phyloP scores from a whole-genome alignment of 53 echinoderm and acorn worm genomes.

The Zoroaster sp. region DNA sequence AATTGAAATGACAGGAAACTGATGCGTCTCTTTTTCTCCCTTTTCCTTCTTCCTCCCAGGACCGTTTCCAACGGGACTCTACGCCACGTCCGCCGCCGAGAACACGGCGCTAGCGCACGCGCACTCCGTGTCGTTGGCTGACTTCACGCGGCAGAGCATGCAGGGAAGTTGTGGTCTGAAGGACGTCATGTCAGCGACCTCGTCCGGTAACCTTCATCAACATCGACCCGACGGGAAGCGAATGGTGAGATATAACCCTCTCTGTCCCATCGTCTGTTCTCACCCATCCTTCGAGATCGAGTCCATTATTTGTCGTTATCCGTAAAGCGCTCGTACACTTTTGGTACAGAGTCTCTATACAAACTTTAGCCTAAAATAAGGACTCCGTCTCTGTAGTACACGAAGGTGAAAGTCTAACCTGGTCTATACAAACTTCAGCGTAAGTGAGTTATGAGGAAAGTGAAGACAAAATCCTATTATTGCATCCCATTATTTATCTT shows the following conservation, averaged over 20 bases:
- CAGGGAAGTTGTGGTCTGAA: conserved; percentile 29
- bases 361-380: too few species aligned
- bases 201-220: conserved; percentile 26
- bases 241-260: neutral
- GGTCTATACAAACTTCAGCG: too few species aligned
- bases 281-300: too few species aligned
- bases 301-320: too few species aligned
- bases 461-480: too few species aligned
- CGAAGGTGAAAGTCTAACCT: too few species aligned
- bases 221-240: conserved; percentile 34
- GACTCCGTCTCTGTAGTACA: too few species aligned
- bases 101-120: conserved; percentile 63
- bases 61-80: conserved; percentile 55
- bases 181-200: conserved; percentile 31
- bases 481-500: too few species aligned
- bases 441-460: too few species aligned
- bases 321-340: too few species aligned
- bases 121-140: conserved; percentile 52
- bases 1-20: too few species aligned
- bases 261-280: neutral
- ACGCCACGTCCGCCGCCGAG: conserved; percentile 47
- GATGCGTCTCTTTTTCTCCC: neutral
- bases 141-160: conserved; percentile 31
- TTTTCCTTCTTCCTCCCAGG: neutral
- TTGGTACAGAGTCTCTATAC: too few species aligned